Base-by-base conservation (phyloP, 2,888 invertebrate species). In the Calephelis perditalis region DNA sequence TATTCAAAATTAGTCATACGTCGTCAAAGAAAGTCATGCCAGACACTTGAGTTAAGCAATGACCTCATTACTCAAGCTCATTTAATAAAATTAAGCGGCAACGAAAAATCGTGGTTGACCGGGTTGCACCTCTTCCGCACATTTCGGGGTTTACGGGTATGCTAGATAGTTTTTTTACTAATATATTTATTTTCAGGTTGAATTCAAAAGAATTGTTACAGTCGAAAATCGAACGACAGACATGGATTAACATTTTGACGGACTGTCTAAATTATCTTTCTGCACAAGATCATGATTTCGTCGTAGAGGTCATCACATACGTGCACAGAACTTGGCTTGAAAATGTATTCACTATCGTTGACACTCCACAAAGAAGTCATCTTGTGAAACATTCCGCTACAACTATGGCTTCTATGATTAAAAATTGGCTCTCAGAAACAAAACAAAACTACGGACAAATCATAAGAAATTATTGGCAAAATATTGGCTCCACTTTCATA, bases 201-300 rank as follows among this genome's bases (percentile, higher is more conserved):
- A 91, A 92, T 58, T 87, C 91, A 54, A 93, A 93, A 65, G 88
- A 84, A 58, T 91, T 94, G 9, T 76, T 92, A 58, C 85, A 85
- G 45, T 95, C 94, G 55, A 92, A 93, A 66, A 93, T 93, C 15
- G 96, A 97, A 81, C 91, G 92, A 15, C 88, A 92, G 56, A 92
- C 94, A 0, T 92, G 96, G 71, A 91, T 94, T 35, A 91, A 90
- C 55, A 92, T 95, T 2, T 93, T 94, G 69, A 91, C 94, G 26
- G 97, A 97, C 76, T 97, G 97, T 75, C 76, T 96, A 26, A 93
- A 81, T 3, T 79, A 82, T 64, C 57, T 85, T 35, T 78, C 84
- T 2, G 69, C 72, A 35, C 81, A 78, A 35, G 62, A 66, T 10
- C 35, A 70, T 1, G 73, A 73, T 0, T 76, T 68, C 63, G 75